A percentile compares a stretch with the other conserved stretches of the same genome.
Evolutionary conservation across 2,113 vertebrate species (phyloP).

Genomic region (Peromyscus californicus): DNA sequence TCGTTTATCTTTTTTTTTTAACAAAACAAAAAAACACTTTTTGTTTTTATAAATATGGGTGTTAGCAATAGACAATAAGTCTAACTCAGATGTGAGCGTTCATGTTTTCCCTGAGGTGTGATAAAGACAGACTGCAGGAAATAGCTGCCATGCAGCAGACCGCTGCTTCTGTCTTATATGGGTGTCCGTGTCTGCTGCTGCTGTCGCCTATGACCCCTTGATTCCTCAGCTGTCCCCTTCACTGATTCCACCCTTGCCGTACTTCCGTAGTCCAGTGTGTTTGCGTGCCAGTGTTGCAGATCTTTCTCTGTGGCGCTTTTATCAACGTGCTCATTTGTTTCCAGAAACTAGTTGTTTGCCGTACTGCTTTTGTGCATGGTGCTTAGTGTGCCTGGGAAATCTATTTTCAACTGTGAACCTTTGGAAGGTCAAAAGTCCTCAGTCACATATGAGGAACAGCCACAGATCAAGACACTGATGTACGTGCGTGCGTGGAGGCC

Average conservation of each 20-base stretch:
- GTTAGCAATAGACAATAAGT: background rate
- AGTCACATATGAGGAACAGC: background rate
- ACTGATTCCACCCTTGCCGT: background rate
- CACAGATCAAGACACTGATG: background rate
- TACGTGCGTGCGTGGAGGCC: background rate
- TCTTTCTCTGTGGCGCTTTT: constrained; percentile 1
- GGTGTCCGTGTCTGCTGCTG: background rate
- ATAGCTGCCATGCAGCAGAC: background rate
- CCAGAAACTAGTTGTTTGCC: background rate
- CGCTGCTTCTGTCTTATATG: background rate
- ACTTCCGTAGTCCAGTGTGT: background rate
- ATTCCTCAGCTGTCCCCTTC: background rate
- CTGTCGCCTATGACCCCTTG: background rate
- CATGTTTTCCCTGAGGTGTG: background rate
- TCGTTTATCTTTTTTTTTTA: background rate
- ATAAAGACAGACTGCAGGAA: background rate
- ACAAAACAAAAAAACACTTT: background rate
- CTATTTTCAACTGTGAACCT: background rate
- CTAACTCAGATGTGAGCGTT: constrained; percentile 21
- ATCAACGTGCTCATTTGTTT: background rate
- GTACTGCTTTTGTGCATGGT: constrained; percentile 3
- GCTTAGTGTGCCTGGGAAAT: background rate
- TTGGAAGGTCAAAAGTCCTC: background rate
- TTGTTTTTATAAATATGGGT: background rate
- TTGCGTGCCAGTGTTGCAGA: background rate